Conservation (phyloP, 2,888 invertebrate genomes). For the Halocaridina rubra region DNA sequence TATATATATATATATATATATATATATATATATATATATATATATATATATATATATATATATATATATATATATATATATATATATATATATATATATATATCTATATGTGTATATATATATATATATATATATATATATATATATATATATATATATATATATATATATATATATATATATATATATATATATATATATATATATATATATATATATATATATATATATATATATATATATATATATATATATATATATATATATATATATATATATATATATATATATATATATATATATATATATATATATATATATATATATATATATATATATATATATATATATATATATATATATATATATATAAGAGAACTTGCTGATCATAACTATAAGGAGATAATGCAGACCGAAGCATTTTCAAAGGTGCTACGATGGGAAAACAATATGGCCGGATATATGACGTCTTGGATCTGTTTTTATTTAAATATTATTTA, state of each 20-base stretch:
- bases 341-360: slow-evolving; percentile 24
- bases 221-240: slow-evolving; percentile 3
- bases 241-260: not conserved
- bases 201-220: not conserved
- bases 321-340: slow-evolving; percentile 10
- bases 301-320: not conserved
- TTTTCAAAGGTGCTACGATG: too few relatives aligned
- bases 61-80: too few relatives aligned
- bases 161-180: not conserved
- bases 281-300: not conserved
- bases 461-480: too few relatives aligned
- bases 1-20: too few relatives aligned
- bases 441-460: too few relatives aligned
- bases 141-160: not conserved
- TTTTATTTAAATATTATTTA: too few relatives aligned
- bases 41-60: too few relatives aligned
- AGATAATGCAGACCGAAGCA: too few relatives aligned
- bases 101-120: too few relatives aligned
- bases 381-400: not conserved
- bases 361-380: not conserved
- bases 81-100: too few relatives aligned
- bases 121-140: too few relatives aligned
- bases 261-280: not conserved
- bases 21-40: too few relatives aligned
- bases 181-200: slow-evolving; percentile 12